phyloP scores from a whole-genome alignment of 2,888 invertebrate species.

The Amaurobius ferox region DNA sequence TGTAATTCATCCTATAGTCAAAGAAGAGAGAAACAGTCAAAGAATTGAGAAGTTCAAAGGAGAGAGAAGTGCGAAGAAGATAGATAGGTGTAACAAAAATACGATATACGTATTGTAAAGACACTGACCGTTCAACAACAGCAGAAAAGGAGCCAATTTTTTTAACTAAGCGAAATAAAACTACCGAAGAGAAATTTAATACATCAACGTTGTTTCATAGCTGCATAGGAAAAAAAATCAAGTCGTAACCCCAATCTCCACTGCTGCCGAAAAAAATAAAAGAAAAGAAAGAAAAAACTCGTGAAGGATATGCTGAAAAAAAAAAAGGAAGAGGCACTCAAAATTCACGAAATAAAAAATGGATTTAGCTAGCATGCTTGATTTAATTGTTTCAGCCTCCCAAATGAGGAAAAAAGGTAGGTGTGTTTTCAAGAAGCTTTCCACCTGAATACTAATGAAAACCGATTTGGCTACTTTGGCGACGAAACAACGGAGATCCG shows the following conservation, averaged over 20 bases:
- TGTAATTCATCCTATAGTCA: no score
- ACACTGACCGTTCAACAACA: no score
- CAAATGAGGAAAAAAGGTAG: conserved; percentile 57
- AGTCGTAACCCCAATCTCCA: conserved; percentile 59
- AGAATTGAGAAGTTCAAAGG: no score
- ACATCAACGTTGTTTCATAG: conserved; percentile 20
- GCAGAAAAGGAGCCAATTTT: no score
- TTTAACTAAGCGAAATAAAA: no score
- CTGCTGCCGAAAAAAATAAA: neutral
- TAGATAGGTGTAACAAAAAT: no score
- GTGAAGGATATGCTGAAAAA: neutral
- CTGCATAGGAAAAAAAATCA: conserved; percentile 44
- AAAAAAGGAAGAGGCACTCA: conserved; percentile 19
- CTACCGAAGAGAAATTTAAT: conserved; percentile 35
- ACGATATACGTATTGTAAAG: no score
- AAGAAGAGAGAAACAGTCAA: no score
- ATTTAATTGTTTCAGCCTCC: conserved; percentile 69
- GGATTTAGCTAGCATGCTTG: conserved; percentile 41
- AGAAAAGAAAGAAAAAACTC: neutral
- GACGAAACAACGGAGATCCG: conserved; percentile 61
- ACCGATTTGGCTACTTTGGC: conserved; percentile 54
- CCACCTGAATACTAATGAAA: conserved; percentile 57
- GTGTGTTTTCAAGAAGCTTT: conserved; percentile 48
- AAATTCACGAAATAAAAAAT: conserved; percentile 20
- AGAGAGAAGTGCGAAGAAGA: no score